These are phyloP conservation scores for Hippasteria phrygiana DNA, from an alignment of 53 echinoderm and acorn worm genomes.

Conservation along the genomic window DNA sequence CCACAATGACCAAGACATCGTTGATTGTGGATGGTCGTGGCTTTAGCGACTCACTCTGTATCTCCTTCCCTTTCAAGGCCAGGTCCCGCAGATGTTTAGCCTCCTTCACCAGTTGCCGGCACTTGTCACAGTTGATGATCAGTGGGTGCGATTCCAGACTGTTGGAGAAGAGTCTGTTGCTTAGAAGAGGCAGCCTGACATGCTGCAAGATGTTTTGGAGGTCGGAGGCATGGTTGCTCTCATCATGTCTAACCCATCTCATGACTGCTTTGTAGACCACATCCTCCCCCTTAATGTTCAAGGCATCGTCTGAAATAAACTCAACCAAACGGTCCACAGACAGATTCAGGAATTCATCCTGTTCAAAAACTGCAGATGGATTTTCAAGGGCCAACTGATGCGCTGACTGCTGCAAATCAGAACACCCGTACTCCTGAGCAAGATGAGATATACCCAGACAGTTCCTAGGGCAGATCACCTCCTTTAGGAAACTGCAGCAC, in stretches of 20 bases:
- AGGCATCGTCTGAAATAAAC: constrained; percentile 57
- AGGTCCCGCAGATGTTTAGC: constrained; percentile 78
- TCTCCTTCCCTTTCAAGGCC: constrained; percentile 62
- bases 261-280: constrained; percentile 74
- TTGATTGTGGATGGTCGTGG: constrained; percentile 73
- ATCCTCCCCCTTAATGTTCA: constrained; percentile 74
- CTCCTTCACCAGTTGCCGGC: constrained; percentile 66
- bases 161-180: constrained; percentile 43
- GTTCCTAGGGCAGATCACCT: constrained; percentile 57
- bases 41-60: constrained; percentile 48
- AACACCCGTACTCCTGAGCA: constrained; percentile 64
- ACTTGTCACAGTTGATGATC: constrained; percentile 59
- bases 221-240: constrained; percentile 18
- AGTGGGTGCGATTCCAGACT: constrained; percentile 26
- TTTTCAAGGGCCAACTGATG: constrained; percentile 66
- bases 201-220: constrained; percentile 65
- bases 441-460: constrained; percentile 74
- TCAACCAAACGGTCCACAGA: constrained; percentile 52
- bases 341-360: constrained; percentile 67
- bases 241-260: constrained; percentile 72
- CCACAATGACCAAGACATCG: constrained; percentile 77
- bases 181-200: constrained; percentile 74
- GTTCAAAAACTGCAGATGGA: constrained; percentile 50
- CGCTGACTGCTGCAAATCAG: constrained; percentile 47
- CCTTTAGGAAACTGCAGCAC: constrained; percentile 66